Base-by-base conservation (phyloP, 2,888 invertebrate species). In the Agelastica alni region DNA sequence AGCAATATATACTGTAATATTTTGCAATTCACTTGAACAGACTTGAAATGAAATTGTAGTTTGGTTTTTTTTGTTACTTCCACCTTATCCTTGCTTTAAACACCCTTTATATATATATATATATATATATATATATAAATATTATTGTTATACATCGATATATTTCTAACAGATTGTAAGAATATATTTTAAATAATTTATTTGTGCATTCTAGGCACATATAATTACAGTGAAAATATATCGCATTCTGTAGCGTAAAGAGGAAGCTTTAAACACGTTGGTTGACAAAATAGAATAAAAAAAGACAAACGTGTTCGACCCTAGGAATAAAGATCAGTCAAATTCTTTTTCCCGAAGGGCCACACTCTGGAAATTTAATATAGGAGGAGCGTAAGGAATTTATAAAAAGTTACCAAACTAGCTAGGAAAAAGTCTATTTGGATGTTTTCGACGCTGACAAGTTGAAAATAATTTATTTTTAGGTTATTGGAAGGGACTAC, bases 341-440 rank as follows among this genome's bases (percentile, higher is more conserved):
- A 67, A 67, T 63, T 64, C 62, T 60, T 61, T 49, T 46, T 41
- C 63, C 58, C 59, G 49, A 37, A 63, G 62, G 63, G 63, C 53
- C 52, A 56, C 58, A 64, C 57, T 63, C 58, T 52, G 62, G 62
- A 66, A 66, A 67, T 67, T 65, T 65, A 67, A 67, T 67, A 64
- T 63, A 63, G 63, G 58, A 58, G 53, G 58, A 59, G 63, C 58
- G 65, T 44, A 34, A 57, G 56, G 63, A 65, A 65, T 65, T 63
- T 62, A 58, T 60, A 65, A 65, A 61, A 63, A 63, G 55, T 59
- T 59, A 51, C 51, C 54, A 20, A 39, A 39, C 18, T 39, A 39
- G 20, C 17, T 20, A 20, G 37, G 10, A 10, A 20, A 39, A 20
- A 18, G 14, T 39, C 18, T 39, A 39, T 39, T 39, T 39, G 20